These are phyloP conservation scores for Gyrodactylus bullatarudis DNA, from an alignment of 1,140 invertebrate genomes.

Conservation along the genomic window DNA sequence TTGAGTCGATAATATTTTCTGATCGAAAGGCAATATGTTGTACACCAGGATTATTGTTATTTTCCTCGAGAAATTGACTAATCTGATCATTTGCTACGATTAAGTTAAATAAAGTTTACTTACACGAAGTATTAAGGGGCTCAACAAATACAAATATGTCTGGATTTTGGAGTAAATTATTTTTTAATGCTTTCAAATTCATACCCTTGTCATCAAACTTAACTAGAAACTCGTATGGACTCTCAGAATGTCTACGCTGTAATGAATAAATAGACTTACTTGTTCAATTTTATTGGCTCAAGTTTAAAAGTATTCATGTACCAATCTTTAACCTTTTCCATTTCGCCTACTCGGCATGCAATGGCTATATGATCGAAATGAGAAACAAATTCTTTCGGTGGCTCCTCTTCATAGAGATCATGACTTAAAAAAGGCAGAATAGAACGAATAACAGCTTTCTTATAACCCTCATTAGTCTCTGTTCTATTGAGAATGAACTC, in stretches of 20 bases:
- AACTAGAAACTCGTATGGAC: neutral
- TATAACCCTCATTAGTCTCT: neutral
- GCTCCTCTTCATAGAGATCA: neutral
- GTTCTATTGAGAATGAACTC: neutral
- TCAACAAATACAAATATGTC: neutral
- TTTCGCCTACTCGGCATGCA: neutral
- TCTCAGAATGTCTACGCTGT: too few relatives aligned
- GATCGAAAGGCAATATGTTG: conserved; percentile 24
- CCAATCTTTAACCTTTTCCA: neutral
- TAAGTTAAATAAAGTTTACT: neutral
- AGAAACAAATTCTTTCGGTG: neutral
- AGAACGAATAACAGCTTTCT: neutral
- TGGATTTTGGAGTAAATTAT: neutral
- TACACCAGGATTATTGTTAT: conserved; percentile 22
- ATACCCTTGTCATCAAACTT: neutral
- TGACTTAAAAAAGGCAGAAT: neutral
- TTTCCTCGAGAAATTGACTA: conserved; percentile 20
- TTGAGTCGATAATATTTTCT: conserved; percentile 16
- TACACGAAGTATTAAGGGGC: neutral
- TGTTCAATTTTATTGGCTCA: neutral
- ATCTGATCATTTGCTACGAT: conserved; percentile 20
- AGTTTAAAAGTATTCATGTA: neutral
- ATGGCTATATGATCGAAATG: neutral
- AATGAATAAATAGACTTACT: too few relatives aligned
- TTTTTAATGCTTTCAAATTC: neutral